A percentile compares a stretch with the other conserved stretches of the same genome.
Evolutionary conservation across 2,888 invertebrate genomes (phyloP).

Genomic region (Drosophila melanosoma): DNA sequence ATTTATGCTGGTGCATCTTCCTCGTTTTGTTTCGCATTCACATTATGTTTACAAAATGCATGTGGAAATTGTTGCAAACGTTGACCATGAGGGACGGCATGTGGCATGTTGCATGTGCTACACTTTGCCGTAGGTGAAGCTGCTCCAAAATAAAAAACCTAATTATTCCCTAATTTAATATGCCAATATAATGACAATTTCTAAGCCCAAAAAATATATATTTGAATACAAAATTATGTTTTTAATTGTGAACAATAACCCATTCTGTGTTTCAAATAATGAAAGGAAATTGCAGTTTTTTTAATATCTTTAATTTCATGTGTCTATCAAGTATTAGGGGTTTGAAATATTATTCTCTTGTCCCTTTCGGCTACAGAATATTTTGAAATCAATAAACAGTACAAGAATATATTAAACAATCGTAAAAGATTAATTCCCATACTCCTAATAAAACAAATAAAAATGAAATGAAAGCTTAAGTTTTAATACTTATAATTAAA

Average conservation of each 20-base stretch:
- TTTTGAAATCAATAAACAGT: neutral
- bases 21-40: conserved; percentile 5
- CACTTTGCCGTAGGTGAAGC: conserved; percentile 10
- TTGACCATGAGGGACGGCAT: neutral
- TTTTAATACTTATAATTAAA: too few relatives aligned
- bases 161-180: neutral
- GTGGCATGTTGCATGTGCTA: conserved; percentile 4
- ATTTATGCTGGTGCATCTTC: neutral
- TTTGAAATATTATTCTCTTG: neutral
- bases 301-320: neutral
- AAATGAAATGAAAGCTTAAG: too few relatives aligned
- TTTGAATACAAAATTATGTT: neutral
- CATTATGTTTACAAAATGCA: conserved; percentile 48
- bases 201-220: neutral
- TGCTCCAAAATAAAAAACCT: neutral
- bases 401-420: neutral
- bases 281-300: neutral
- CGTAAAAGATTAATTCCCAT: neutral
- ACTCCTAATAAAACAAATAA: neutral
- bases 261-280: neutral
- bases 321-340: neutral
- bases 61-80: conserved; percentile 38
- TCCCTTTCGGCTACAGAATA: neutral
- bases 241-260: neutral
- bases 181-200: neutral